These are phyloP conservation scores for Empidonax alnorum DNA, from an alignment of 2,113 vertebrate species.

Conservation along the genomic window DNA sequence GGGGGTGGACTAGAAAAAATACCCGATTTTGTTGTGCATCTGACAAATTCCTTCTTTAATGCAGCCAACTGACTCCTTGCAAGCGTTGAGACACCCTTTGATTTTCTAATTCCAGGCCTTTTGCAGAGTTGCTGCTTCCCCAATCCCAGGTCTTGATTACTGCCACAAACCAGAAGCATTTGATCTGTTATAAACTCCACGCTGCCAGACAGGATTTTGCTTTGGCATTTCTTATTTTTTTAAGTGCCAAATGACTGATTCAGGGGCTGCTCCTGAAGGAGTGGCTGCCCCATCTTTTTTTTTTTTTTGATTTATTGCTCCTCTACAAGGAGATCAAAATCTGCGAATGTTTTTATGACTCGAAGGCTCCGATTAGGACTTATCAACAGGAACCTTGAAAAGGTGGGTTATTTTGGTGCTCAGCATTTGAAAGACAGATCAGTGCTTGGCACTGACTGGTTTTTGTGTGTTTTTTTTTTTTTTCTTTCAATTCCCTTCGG, in stretches of 20 bases:
- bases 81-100: not conserved
- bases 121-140: not conserved
- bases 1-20: fast-evolving
- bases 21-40: fast-evolving
- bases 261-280: not conserved
- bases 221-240: not conserved
- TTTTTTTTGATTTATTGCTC: slow-evolving; percentile 52
- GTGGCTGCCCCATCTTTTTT: slow-evolving; percentile 11
- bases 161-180: not conserved
- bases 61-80: not conserved
- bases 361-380: slow-evolving; percentile 43
- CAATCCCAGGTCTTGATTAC: not conserved
- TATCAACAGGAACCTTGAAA: slow-evolving; percentile 35
- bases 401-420: slow-evolving; percentile 37
- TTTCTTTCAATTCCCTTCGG: not conserved
- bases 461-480: not conserved
- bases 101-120: not conserved
- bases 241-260: not conserved
- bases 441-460: not conserved
- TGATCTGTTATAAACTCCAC: not conserved
- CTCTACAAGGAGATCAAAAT: slow-evolving; percentile 41
- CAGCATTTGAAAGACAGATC: not conserved
- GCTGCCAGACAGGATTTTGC: not conserved
- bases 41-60: not conserved
- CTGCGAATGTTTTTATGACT: slow-evolving; percentile 39